Base-by-base conservation (phyloP, 2,113 vertebrate species). In the Rattus rattus region DNA sequence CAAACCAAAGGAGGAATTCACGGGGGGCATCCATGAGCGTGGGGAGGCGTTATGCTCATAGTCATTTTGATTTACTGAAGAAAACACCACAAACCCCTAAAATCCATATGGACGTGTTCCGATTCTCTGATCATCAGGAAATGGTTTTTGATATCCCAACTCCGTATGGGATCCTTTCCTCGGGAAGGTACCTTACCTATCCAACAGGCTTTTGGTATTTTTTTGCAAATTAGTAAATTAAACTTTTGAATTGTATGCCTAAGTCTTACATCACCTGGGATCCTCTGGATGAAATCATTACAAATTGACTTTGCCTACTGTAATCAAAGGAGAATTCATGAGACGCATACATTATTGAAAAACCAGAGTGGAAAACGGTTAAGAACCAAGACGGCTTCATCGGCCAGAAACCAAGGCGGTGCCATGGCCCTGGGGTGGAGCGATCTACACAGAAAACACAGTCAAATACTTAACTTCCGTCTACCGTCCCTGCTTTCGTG, bases 1-100 rank as follows among this genome's bases (percentile, higher is more conserved):
- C 91, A 90, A 92, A 93, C 11, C 30, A 93, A 83, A 77, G 43
- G 39, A 76, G 39, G 19, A 94, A 90, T 49, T 69, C 28, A n/a
- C 8, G 70, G 70, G 36, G 19, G 7, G 3, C 28, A 19, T 12
- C 43, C 26, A 59, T 81, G 75, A 65, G 26, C 36, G 56, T 13
- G 75, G 22, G 12, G 72, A 93, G 67, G 72, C 79, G 88, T 75
- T 20, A 36, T 7, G 3, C 59, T 59, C n/a, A 63, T 24, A 67
- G 33, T 33, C n/a, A 80, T 73, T 90, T 88, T 69, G 89, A 70
- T 49, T 28, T 69, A 69, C 14, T 73, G 6, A 52, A 30, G 56
- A 79, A 5, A 89, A 67, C 22, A 83, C 30, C 36, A n/a, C 56
- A 72, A 93, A 94, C 81, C 22, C 81, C 80, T 49, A 43, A 10